Conservation (phyloP, 2,797 vertebrate genomes). For the Peromyscus eremicus region DNA sequence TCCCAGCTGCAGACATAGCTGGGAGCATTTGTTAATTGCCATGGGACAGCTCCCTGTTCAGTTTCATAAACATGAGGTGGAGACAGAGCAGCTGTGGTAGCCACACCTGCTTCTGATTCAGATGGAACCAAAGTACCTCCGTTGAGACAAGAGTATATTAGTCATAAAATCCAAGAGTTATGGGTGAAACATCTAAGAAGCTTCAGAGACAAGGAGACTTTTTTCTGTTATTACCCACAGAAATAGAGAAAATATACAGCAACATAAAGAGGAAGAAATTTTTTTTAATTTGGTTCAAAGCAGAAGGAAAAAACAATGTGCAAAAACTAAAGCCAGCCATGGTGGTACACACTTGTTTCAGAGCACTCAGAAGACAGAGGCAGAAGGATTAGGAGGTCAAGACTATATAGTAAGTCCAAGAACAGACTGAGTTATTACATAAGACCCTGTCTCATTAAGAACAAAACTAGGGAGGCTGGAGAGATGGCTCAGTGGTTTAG, state of each 20-base stretch:
- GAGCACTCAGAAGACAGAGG: not conserved
- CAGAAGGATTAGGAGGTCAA: not conserved
- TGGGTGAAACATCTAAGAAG: no score
- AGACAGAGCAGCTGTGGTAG: fast-evolving
- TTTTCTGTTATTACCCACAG: not conserved
- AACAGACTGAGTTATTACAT: no score
- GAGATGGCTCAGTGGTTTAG: not conserved
- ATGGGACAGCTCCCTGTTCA: not conserved
- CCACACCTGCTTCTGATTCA: no score
- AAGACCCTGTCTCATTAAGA: not conserved
- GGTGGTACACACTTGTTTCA: no score
- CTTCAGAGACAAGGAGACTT: not conserved
- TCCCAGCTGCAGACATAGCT: no score
- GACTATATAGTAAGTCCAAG: not conserved
- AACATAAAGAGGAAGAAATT: not conserved
- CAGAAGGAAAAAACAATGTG: not conserved
- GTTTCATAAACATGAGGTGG: not conserved
- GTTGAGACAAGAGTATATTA: not conserved
- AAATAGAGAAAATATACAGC: not conserved
- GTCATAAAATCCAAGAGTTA: not conserved
- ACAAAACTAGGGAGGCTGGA: not conserved
- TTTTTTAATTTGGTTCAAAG: not conserved
- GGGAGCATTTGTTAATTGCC: not conserved
- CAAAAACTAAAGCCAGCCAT: not conserved
- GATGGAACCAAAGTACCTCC: not conserved